Base-by-base conservation (phyloP, 2,888 invertebrate genomes). In the Dysmachus trigonus region DNA sequence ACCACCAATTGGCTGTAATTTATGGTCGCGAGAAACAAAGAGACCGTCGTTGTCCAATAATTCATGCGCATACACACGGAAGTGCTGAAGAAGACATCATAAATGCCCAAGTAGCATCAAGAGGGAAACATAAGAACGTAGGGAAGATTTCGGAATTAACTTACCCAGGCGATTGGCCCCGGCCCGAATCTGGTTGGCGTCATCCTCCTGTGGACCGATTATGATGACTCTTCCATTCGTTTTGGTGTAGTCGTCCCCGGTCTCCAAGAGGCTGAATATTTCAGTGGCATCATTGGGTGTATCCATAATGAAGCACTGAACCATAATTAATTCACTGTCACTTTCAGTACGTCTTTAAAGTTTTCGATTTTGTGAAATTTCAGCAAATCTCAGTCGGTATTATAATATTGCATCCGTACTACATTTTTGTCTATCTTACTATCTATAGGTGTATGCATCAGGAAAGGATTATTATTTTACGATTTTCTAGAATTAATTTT, bases 251-350 rank as follows among this genome's bases (percentile, higher is more conserved):
- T 51, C 47, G 18, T 51, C 31, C 5, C 47, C 13, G 15, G 79
- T 8, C 15, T 51, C 79, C 30, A 79, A 13, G 22, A 51, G 51
- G 22, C 18, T 41, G 18, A 47, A 51, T n/a, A 79, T 79, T 79
- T 79, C 79, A 76, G 33, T 76, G 76, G 35, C 22, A 47, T 47
- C 79, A 47, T 27, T 47, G 7, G 38, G 27, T 13, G 31, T 79
- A 79, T 51, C 31, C 79, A 79, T 79, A 51, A 79, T 51, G 47
- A 79, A 13, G 31, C 79, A 79, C 79, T 79, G 79, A 79, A 79
- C 51, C 79, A 79, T 79, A 79, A 79, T 73, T 73, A 73, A 22
- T 8, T 72, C 72, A 72, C 72, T 30, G 27, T 73, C 35, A 73
- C 73, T 33, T 30, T 10, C 8, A 73, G 15, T 62, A 7, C 27